A percentile compares a stretch with the other conserved stretches of the same genome.
These are phyloP conservation scores for Prionailurus viverrinus DNA, from an alignment of 2,113 vertebrate genomes.

Conservation along the genomic window DNA sequence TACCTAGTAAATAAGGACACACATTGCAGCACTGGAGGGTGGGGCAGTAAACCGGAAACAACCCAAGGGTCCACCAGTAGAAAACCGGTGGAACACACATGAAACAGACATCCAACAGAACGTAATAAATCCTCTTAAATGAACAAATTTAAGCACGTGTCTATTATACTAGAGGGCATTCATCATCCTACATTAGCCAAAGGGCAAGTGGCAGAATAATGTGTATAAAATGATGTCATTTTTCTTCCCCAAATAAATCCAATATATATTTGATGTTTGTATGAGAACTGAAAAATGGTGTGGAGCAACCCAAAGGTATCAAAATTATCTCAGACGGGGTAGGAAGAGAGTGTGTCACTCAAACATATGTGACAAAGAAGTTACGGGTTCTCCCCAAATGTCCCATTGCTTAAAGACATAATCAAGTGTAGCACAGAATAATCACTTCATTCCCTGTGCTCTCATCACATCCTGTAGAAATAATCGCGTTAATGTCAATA, in stretches of 20 bases:
- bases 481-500: not conserved
- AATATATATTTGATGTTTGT: not conserved
- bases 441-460: not conserved
- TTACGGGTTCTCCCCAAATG: not conserved
- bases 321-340: not conserved
- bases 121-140: not conserved
- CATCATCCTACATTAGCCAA: not conserved
- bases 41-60: not conserved
- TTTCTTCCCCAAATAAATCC: slow-evolving; percentile 23
- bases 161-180: not conserved
- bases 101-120: not conserved
- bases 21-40: too few species aligned
- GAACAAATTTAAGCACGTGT: not conserved
- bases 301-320: not conserved
- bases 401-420: not conserved
- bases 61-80: not conserved
- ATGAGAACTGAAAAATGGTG: not conserved
- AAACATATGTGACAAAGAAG: not conserved
- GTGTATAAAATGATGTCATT: not conserved
- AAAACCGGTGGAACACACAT: not conserved
- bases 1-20: not conserved
- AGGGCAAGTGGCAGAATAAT: not conserved
- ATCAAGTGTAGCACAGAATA: not conserved
- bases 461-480: not conserved
- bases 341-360: not conserved